Base-by-base conservation (phyloP, 2,113 vertebrate genomes). In the Catharus bicknelli region DNA sequence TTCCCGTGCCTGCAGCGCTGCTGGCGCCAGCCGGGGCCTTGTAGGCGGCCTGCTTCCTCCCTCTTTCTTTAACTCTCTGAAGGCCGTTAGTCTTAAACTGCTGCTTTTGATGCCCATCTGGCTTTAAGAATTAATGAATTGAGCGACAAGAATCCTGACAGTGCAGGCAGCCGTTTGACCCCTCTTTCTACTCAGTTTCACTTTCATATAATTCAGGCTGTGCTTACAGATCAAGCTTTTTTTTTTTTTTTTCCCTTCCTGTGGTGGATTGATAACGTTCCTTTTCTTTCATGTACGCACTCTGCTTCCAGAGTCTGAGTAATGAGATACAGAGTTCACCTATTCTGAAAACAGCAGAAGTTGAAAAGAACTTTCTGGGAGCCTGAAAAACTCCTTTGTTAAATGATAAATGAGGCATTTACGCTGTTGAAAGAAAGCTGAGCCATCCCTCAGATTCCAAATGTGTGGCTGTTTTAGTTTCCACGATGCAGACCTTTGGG, bases 171-270 rank as follows among this genome's bases (percentile, higher is more conserved):
- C 45, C 12, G 1, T 25, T 48, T 66, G 53, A 14, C 10, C 21
- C 7, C 10, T 51, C 62, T 93, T 93, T 95, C 91, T 96, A 2
- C 89, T 94, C 95, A 70, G 95, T 96, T 95, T 96, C 94, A 90
- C 94, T 96, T 92, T 91, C 82, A 30, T 26, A 1, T 16, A 3
- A 34, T 40, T 80, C 10, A 26, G 8, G 7, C 38, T 25, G 21
- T 57, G 23, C 34, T 81, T 73, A 17, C 42, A 47, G 26, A 22
- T 34, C 9, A 1, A 45, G n/a, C 34, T 70, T 38, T 5, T 20
- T 51, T 54, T 15, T 27, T 36, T 36, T 36, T 36, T 36, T 36
- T 36, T 7, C 34, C 13, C 18, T 10, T 55, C 7, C 53, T 30
- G 16, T 8, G 45, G 8, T 21, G 43, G 16, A 7, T 43, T 79